A percentile compares a stretch with the other conserved stretches of the same genome.
phyloP scores from a whole-genome alignment of 2,888 invertebrate species.

The Colostygia pectinataria region DNA sequence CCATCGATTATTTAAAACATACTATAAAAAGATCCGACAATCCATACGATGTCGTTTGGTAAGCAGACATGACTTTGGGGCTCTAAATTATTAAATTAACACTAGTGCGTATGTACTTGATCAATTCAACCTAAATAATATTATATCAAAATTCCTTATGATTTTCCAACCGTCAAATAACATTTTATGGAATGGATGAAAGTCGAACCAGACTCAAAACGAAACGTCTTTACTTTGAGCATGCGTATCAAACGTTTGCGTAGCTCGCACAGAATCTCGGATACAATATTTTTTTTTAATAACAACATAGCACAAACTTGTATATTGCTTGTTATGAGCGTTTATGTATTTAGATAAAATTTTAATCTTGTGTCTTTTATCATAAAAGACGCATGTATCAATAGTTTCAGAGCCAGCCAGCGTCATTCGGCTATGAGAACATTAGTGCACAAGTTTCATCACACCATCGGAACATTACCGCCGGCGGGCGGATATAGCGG shows the following conservation, averaged over 20 bases:
- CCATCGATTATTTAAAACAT: constrained; percentile 18
- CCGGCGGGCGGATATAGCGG: constrained; percentile 79
- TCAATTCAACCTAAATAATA: too few species aligned
- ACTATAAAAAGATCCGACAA: constrained; percentile 30
- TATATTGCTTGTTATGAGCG: too few species aligned
- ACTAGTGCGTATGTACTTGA: background rate
- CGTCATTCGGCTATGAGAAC: constrained; percentile 5
- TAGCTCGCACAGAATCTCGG: too few species aligned
- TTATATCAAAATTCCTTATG: too few species aligned
- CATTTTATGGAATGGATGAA: too few species aligned
- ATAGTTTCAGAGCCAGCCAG: constrained; percentile 45
- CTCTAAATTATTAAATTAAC: constrained; percentile 42
- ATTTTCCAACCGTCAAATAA: too few species aligned
- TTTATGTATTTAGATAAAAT: too few species aligned
- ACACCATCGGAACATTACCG: constrained; percentile 82
- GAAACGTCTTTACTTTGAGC: too few species aligned
- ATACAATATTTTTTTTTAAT: too few species aligned
- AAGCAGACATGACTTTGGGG: constrained; percentile 41
- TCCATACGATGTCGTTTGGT: constrained; percentile 45
- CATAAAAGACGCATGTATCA: constrained; percentile 2
- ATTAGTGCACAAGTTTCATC: constrained; percentile 47
- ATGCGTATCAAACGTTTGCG: too few species aligned
- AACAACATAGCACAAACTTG: too few species aligned
- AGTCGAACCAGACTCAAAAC: too few species aligned
- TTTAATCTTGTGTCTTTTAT: background rate